A percentile compares a stretch with the other conserved stretches of the same genome.
Conservation (phyloP, 2,888 invertebrate species). For the Trichogramma evanescens region DNA sequence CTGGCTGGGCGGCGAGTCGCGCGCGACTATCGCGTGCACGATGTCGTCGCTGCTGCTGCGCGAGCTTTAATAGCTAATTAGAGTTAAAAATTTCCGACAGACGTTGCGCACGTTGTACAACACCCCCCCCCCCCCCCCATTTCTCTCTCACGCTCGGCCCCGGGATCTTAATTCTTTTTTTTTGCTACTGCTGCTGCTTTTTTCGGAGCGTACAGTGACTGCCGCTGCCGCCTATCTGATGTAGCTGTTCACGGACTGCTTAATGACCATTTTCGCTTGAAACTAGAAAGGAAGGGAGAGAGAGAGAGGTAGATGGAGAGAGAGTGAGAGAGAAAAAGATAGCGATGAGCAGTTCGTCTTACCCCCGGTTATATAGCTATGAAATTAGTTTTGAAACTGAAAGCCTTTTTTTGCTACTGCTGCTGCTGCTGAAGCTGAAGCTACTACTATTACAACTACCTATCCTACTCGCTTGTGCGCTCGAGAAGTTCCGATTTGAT, state of each 20-base stretch:
- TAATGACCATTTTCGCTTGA: constrained; percentile 15
- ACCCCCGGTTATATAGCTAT: constrained; percentile 1
- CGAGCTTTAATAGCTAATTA: constrained; percentile 25
- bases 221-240: neutral
- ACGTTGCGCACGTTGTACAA: constrained; percentile 8
- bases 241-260: neutral
- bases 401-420: constrained; percentile 4
- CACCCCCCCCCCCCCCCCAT: neutral
- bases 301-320: no score
- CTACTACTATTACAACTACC: no score
- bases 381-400: constrained; percentile 22
- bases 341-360: neutral
- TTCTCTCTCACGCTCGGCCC: neutral
- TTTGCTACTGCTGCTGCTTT: neutral
- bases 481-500: constrained; percentile 13
- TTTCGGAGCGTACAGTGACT: neutral
- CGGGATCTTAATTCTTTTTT: neutral
- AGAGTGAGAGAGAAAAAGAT: no score
- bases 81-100: constrained; percentile 22
- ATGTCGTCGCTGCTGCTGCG: constrained; percentile 15
- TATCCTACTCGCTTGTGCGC: no score
- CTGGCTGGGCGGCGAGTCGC: no score
- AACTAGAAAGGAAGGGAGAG: no score
- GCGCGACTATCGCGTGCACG: no score
- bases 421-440: no score